Percentiles rank a stretch among this genome's conserved stretches.
phyloP scores from a whole-genome alignment of 2,113 vertebrate genomes.

The Antigone vipio region DNA sequence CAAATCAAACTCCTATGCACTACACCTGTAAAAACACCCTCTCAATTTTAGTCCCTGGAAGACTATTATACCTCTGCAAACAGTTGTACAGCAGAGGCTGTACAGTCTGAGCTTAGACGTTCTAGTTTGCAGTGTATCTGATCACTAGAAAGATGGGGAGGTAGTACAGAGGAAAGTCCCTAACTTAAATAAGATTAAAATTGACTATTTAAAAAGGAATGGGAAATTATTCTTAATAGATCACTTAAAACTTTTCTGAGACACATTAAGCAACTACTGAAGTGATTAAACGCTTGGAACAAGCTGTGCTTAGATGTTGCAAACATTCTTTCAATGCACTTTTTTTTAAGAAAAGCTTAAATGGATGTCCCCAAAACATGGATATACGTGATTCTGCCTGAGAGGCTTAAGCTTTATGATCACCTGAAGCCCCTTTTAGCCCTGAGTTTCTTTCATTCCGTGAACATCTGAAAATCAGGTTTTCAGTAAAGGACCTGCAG shows the following conservation, averaged over 20 bases:
- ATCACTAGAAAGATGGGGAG: not conserved
- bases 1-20: not conserved
- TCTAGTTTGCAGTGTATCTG: not conserved
- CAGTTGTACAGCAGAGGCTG: not conserved
- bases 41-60: not conserved
- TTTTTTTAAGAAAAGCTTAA: not conserved
- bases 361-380: not conserved
- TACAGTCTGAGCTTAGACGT: not conserved
- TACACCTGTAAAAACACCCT: not conserved
- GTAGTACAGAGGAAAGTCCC: not conserved
- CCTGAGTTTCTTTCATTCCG: not conserved
- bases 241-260: not conserved
- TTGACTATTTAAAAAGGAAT: not conserved
- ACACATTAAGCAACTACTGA: not conserved
- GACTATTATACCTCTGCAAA: accelerated
- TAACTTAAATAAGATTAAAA: not conserved
- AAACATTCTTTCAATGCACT: not conserved
- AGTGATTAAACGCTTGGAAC: not conserved
- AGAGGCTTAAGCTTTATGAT: not conserved
- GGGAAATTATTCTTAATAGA: not conserved
- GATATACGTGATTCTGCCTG: not conserved
- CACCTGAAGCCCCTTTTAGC: not conserved
- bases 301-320: not conserved
- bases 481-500: not conserved
- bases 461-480: not conserved